Evolutionary conservation across 2,113 vertebrate genomes (phyloP), one percentile per base, ranked within the genome.

Genomic region (Lepus americanus): DNA sequence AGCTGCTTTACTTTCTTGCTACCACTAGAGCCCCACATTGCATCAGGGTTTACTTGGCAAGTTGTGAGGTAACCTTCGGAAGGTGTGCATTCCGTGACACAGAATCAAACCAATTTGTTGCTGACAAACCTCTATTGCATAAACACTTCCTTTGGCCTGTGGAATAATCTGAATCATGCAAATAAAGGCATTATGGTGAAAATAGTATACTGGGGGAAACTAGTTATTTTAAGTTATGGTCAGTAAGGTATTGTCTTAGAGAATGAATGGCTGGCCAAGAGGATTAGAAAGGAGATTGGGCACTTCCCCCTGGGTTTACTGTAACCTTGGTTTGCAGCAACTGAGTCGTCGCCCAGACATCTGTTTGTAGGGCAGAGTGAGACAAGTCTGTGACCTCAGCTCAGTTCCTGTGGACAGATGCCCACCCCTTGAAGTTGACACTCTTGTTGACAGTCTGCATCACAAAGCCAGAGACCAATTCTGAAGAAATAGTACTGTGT

Each of bases 371-470:
- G 92, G 81, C 94, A 96, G 90, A 88, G 55, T 16, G 55, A 94
- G 89, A 85, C 89, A 92, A 89, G 95, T 95, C 92, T 90, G 90
- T 97, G 95, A 96, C 94, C 94, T 95, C 95, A 96, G 80, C 95
- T 87, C 88, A 94, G 91, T 96, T 97, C 97, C 97, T 96, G 96
- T 97, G 97, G 97, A 97, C 72, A 92, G 74, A 92, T 96, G 97
- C 96, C 97, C 93, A 93, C 39, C 94, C 95, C 95, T 97, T 97
- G 96, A 97, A 97, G 97, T 95, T 97, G 96, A 97, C 96, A 97
- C 96, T 94, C 92, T 80, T 96, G 97, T 95, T 97, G 96, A 97
- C 97, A 97, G 90, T 72, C 29, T 69, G 44, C 33, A 5, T 70
- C 83, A 81, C 17, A 73, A 87, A 94, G 90, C 95, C 90, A 90